Evolutionary conservation across 2,797 vertebrate species (phyloP), one percentile per base, ranked within the genome.

Genomic region (Hoplostethus mediterraneus): DNA sequence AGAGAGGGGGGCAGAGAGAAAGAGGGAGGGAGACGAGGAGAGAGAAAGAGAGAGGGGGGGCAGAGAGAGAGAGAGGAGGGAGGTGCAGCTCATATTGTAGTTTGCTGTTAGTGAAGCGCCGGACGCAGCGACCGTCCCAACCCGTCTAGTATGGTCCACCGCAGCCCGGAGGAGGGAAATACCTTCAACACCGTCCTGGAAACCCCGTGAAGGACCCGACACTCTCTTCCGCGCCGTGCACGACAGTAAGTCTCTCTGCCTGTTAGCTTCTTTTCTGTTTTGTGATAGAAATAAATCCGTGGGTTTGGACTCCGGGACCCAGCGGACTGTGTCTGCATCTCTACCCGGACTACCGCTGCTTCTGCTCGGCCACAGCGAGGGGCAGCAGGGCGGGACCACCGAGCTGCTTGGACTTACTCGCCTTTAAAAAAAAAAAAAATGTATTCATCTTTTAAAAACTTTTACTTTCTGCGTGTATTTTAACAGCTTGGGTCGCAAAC

Each of bases 51-150:
- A 57, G 49, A 9, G n/a, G 25, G 21, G 21, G 12, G 17, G 8
- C 1, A 49, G 47, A 49, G 16, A 48, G 47, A 48, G 62, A 74
- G 86, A 78, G 81, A n/a, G 33, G 28, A 31, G 6, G 33, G 40
- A 14, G 17, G 59, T 38, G n/a, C 21, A 21, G 21, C 21, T 55
- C n/a, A 5, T 51, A 12, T n/a, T 12, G 44, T 64, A 36, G 28
- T 49, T 11, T 17, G 49, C 44, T 17, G 33, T 51, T 33, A n/a
- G 44, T 21, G 21, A 21, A 38, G 54, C 88, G 81, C 84, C 77
- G 88, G 82, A 84, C 81, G 78, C 79, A 84, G 75, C 71, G 79
- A 36, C 31, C 72, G 85, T 86, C 82, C 80, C 81, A 65, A 67
- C 78, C 77, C 62, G 53, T 87, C 82, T 48, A 6, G 33, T 33